Conservation (phyloP, 2,888 invertebrate species). For the Slavum lentiscoides region DNA sequence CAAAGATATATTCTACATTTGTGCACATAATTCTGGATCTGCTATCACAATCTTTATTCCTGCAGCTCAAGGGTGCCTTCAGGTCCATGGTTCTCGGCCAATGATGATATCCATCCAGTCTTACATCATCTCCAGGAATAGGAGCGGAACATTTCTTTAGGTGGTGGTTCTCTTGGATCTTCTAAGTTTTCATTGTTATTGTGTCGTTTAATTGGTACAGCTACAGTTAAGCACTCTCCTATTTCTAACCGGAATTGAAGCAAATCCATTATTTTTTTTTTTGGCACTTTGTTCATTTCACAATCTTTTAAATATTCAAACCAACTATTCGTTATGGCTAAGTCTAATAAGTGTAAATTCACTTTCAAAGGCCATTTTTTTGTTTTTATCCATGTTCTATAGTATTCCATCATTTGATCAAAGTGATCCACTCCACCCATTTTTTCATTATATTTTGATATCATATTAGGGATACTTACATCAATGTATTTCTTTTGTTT, state of each 20-base stretch:
- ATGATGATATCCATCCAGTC: constrained; percentile 38
- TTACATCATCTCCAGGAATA: constrained; percentile 27
- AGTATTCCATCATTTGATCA: constrained; percentile 41
- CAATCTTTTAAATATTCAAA: constrained; percentile 37
- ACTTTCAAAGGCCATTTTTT: constrained; percentile 43
- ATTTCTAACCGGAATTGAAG: constrained; percentile 31
- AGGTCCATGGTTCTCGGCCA: constrained; percentile 10
- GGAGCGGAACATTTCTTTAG: background rate
- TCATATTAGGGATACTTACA: no score
- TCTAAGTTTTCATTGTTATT: background rate
- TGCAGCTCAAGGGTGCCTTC: background rate
- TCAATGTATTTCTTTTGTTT: no score
- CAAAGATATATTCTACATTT: no score
- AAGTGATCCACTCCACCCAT: constrained; percentile 41
- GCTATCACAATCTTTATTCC: constrained; percentile 13
- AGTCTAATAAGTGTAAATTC: constrained; percentile 33
- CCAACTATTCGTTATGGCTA: constrained; percentile 29
- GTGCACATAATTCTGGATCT: constrained; percentile 7
- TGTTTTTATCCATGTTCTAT: constrained; percentile 38
- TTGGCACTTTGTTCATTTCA: constrained; percentile 12
- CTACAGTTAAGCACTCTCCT: constrained; percentile 4
- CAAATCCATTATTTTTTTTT: constrained; percentile 32
- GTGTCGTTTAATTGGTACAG: constrained; percentile 7
- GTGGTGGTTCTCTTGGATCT: constrained; percentile 6
- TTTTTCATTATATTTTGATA: constrained; percentile 39